Base-by-base conservation (phyloP, 2,888 invertebrate species). In the Eurytoma adleriae region DNA sequence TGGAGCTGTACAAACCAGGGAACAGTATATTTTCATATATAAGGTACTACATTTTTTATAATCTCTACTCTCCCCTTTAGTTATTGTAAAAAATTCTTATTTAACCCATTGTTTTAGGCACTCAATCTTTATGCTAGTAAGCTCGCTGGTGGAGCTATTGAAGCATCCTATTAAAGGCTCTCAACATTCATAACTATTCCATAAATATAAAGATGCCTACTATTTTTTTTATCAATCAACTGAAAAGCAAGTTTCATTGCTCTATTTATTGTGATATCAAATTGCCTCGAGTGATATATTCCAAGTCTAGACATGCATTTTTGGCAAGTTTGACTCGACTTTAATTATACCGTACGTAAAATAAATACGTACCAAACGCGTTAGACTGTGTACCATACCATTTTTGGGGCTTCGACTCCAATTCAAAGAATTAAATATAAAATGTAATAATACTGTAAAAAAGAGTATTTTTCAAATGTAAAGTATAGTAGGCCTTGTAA, bases 21-120 rank as follows among this genome's bases (percentile, higher is more conserved):
- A 98, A 87, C 98, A 98, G 92, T 98, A 98, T 91, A 94, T 95
- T 87, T 97, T 97, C 91, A 95, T 98, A 83, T 98, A 98, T 91
- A 96, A 96, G 94, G 98, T 96, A 89, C n/a, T n/a, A n/a, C 10
- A n/a, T 57, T 56, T 14, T 16, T 13, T n/a, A 78, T 50, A 52
- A 30, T 71, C 61, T 57, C 40, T 12, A 20, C 83, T 68, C 81
- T 1, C 48, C 59, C 40, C 50, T 59, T 24, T 67, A 40, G 40
- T 79, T 62, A 68, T 67, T 52, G 27, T 61, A 61, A 30, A 24
- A 13, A 40, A 1, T 54, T 54, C 18, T 20, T 50, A 61, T 24
- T 48, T 10, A 16, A 27, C 13, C 50, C 24, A 24, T 48, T 18
- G 13, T 54, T 83, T 70, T 92, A 96, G 96, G 94, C 96, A 87